phyloP scores from a whole-genome alignment of 1,140 invertebrate species.

The Sweltsa coloradensis region DNA sequence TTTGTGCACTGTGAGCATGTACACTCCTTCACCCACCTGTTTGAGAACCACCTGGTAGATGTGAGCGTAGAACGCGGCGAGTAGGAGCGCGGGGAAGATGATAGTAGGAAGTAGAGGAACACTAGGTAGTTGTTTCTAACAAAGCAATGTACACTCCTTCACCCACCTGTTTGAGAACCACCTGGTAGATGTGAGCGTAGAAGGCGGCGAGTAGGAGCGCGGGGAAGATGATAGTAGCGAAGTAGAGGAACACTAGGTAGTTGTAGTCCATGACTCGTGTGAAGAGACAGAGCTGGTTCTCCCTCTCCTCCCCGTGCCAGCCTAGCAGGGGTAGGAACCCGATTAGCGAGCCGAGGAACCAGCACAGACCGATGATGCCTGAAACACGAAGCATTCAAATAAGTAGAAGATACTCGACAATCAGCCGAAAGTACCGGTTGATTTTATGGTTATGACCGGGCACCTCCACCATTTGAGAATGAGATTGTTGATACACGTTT shows the following conservation, averaged over 20 bases:
- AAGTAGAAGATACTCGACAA: too few relatives aligned
- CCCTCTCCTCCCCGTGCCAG: constrained; percentile 47
- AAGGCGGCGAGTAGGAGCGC: constrained; percentile 69
- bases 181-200: constrained; percentile 77
- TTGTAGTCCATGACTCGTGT: constrained; percentile 76
- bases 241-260: constrained; percentile 78
- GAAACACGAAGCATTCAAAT: neutral
- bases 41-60: constrained; percentile 79
- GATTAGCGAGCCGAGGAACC: constrained; percentile 65
- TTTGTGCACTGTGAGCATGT: too few relatives aligned
- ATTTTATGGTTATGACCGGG: too few relatives aligned
- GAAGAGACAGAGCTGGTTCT: constrained; percentile 53
- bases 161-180: constrained; percentile 84
- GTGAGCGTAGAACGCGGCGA: constrained; percentile 75
- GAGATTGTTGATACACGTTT: too few relatives aligned
- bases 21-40: too few relatives aligned
- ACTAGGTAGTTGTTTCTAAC: too few relatives aligned
- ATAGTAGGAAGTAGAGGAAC: neutral
- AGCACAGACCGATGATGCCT: constrained; percentile 76
- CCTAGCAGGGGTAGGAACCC: constrained; percentile 75
- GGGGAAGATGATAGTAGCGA: constrained; percentile 78
- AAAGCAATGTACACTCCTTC: too few relatives aligned
- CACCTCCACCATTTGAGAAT: too few relatives aligned
- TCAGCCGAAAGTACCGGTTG: too few relatives aligned
- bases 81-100: constrained; percentile 51